Evolutionary conservation across 1,140 invertebrate species (phyloP).

Genomic region (Zaprionus inermis): DNA sequence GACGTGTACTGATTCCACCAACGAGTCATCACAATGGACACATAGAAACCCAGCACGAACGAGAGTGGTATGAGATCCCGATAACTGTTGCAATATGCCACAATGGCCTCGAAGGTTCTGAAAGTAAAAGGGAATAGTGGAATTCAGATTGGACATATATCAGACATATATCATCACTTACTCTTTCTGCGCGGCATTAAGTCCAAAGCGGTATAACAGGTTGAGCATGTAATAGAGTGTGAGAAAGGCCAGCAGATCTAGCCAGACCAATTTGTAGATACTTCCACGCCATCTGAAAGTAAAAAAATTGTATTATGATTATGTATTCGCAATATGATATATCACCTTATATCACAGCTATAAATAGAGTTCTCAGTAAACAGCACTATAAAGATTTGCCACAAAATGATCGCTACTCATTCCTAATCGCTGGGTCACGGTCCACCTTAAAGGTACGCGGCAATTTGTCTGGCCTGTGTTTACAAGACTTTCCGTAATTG

Average conservation of each 20-base stretch:
- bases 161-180: slow-evolving; percentile 85
- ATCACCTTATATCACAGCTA: slow-evolving; percentile 40
- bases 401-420: slow-evolving; percentile 3
- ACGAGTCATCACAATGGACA: slow-evolving; percentile 95
- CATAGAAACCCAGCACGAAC: slow-evolving; percentile 96
- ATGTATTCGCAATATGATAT: not conserved
- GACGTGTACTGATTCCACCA: slow-evolving; percentile 96
- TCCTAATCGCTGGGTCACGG: slow-evolving; percentile 1
- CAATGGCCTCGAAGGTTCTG: slow-evolving; percentile 90
- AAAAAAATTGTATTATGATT: slow-evolving; percentile 13
- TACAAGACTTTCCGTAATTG: slow-evolving; percentile 16
- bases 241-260: slow-evolving; percentile 95
- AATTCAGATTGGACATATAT: not conserved
- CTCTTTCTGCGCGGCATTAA: slow-evolving; percentile 92
- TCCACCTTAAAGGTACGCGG: slow-evolving; percentile 16
- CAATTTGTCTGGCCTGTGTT: slow-evolving; percentile 42
- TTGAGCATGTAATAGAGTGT: slow-evolving; percentile 93
- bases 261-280: slow-evolving; percentile 98
- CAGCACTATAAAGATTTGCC: slow-evolving; percentile 2
- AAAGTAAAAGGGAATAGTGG: not conserved
- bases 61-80: slow-evolving; percentile 93
- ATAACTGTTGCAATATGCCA: slow-evolving; percentile 92
- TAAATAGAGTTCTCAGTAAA: slow-evolving; percentile 51
- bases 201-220: slow-evolving; percentile 92
- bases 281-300: slow-evolving; percentile 96